Evolutionary conservation across 2,888 invertebrate species (phyloP), one percentile per base, ranked within the genome.

Genomic region (Neoscelio sp.): DNA sequence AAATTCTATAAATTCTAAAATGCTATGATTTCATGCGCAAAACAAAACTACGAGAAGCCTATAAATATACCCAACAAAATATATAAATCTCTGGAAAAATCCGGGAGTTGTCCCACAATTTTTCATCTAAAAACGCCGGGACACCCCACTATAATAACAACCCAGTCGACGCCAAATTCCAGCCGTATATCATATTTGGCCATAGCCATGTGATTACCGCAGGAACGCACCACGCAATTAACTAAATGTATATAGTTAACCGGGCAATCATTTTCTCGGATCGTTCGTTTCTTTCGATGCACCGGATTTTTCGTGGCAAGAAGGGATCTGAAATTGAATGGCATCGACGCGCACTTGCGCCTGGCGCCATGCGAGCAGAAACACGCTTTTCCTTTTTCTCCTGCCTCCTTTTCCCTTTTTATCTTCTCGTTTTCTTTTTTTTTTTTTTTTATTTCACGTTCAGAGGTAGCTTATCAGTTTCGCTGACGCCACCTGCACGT

Each of bases 401-500:
- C 40, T n/a, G n/a, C 65, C 52, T 12, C 26, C 18, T 17, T 30
- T 26, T 30, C 15, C 38, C 20, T 28, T 13, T 44, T 58, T 10
- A 8, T 6, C 6, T n/a, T n/a, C n/a, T 33, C n/a, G 4, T 6
- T 33, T 23, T 23, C 4, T 23, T 23, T 23, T 23, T 23, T 3
- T 23, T 23, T 23, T 23, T 23, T 23, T 23, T 23, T 23, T 23
- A 4, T 4, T 23, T 6, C 6, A 6, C 48, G 26, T 10, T 13
- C 26, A 23, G 35, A 35, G 46, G 40, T 23, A 60, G 46, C 60
- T 44, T 67, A 67, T 67, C 42, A 18, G 60, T 58, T 30, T 35
- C 58, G 33, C 50, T 60, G 78, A 77, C 68, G 62, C 64, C 68
- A 65, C 70, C 78, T 68, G 73, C 62, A 52, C 35, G 73, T 13